Evolutionary conservation across 2,888 invertebrate species (phyloP).

Genomic region (Sicus ferrugineus): DNA sequence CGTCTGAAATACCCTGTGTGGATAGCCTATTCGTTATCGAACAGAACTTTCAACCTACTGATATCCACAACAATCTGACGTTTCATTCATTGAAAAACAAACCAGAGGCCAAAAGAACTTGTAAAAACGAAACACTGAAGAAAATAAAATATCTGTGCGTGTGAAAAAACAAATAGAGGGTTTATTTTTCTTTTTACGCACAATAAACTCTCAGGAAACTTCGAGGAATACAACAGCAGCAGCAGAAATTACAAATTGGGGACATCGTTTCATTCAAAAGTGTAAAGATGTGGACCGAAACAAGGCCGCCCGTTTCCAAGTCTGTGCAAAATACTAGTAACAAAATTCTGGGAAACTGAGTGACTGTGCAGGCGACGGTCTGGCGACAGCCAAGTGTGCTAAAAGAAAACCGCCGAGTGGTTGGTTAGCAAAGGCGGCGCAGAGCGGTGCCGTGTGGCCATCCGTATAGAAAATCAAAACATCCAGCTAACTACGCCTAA

Average conservation of each 20-base stretch:
- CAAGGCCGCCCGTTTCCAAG: neutral
- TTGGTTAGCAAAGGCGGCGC: too few species aligned
- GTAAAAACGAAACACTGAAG: constrained; percentile 1
- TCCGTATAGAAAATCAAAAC: constrained; percentile 4
- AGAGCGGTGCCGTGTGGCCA: neutral
- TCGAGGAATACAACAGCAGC: neutral
- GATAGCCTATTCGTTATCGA: too few species aligned
- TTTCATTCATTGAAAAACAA: constrained; percentile 20
- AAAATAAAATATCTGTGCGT: constrained; percentile 9
- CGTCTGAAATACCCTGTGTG: too few species aligned
- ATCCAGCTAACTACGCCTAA: too few species aligned
- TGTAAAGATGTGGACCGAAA: neutral
- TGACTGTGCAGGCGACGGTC: constrained; percentile 19
- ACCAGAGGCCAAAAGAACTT: constrained; percentile 15
- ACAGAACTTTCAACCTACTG: too few species aligned
- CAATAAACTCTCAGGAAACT: neutral
- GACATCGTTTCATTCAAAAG: neutral
- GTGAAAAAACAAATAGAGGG: constrained; percentile 19
- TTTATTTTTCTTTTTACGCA: constrained; percentile 15
- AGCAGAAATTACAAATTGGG: neutral
- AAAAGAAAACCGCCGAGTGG: too few species aligned
- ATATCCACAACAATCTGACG: too few species aligned
- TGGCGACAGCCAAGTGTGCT: neutral
- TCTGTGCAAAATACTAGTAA: constrained; percentile 20
- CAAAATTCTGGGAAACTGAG: constrained; percentile 22